phyloP scores from a whole-genome alignment of 1,140 invertebrate genomes.

The Bombus consobrinus region DNA sequence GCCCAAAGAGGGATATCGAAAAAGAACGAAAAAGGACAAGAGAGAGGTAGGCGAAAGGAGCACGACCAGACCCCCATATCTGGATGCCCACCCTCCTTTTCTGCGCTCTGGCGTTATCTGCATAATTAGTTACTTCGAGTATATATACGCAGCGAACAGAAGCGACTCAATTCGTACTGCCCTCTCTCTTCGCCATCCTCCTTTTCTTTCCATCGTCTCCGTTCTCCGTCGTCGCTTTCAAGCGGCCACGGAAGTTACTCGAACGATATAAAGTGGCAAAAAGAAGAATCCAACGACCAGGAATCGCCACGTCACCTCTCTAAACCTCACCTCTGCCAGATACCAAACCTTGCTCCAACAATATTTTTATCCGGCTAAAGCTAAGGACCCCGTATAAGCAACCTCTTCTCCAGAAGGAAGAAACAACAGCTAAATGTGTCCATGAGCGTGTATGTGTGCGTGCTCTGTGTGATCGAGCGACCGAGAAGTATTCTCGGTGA shows the following conservation, averaged over 20 bases:
- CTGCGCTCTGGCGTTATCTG: constrained; percentile 73
- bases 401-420: no score
- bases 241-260: constrained; percentile 25
- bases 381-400: no score
- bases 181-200: no score
- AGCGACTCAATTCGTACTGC: constrained; percentile 74
- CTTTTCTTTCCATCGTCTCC: background rate
- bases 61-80: constrained; percentile 67
- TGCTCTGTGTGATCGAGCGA: no score
- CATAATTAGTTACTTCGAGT: constrained; percentile 77
- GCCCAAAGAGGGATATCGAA: constrained; percentile 55
- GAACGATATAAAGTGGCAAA: constrained; percentile 16
- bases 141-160: constrained; percentile 65
- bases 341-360: background rate
- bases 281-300: background rate
- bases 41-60: constrained; percentile 53
- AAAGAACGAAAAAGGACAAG: constrained; percentile 48
- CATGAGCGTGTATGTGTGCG: no score
- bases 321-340: constrained; percentile 28
- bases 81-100: constrained; percentile 67
- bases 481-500: background rate
- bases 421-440: background rate
- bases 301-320: constrained; percentile 15
- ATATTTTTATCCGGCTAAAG: constrained; percentile 30
- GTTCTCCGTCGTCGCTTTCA: background rate